These are phyloP conservation scores for Panorpa germanica DNA, from an alignment of 2,888 invertebrate species.

Conservation along the genomic window DNA sequence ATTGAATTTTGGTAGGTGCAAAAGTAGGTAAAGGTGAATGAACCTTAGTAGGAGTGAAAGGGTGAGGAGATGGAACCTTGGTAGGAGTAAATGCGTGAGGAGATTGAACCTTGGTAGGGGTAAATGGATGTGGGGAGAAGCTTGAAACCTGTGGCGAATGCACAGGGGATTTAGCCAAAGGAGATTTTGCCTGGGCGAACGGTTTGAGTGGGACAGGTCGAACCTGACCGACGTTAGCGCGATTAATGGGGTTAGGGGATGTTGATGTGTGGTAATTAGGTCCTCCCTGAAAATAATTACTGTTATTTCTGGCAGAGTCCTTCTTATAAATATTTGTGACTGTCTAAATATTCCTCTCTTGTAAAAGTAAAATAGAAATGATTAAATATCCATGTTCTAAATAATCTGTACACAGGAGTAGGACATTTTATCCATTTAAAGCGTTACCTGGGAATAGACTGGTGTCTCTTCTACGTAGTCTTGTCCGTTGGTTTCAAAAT, in stretches of 20 bases:
- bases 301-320: no score
- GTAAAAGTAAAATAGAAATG: neutral
- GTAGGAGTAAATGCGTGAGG: constrained; percentile 18
- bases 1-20: no score
- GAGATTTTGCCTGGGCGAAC: no score
- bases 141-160: constrained; percentile 20
- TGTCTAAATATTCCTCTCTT: neutral
- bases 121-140: constrained; percentile 18
- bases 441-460: constrained; percentile 36
- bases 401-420: neutral
- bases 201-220: no score
- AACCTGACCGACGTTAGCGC: no score
- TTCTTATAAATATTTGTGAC: constrained; percentile 1
- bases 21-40: no score
- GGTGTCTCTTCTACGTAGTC: constrained; percentile 31
- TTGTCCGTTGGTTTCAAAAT: constrained; percentile 43
- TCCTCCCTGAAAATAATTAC: no score
- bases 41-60: constrained; percentile 10
- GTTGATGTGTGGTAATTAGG: constrained; percentile 29
- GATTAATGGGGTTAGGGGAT: constrained; percentile 20
- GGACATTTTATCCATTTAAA: constrained; percentile 8
- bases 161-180: constrained; percentile 21
- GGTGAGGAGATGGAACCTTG: constrained; percentile 12
- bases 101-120: constrained; percentile 22
- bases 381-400: neutral